Evolutionary conservation across 2,113 vertebrate genomes (phyloP).

Genomic region (Passer domesticus): DNA sequence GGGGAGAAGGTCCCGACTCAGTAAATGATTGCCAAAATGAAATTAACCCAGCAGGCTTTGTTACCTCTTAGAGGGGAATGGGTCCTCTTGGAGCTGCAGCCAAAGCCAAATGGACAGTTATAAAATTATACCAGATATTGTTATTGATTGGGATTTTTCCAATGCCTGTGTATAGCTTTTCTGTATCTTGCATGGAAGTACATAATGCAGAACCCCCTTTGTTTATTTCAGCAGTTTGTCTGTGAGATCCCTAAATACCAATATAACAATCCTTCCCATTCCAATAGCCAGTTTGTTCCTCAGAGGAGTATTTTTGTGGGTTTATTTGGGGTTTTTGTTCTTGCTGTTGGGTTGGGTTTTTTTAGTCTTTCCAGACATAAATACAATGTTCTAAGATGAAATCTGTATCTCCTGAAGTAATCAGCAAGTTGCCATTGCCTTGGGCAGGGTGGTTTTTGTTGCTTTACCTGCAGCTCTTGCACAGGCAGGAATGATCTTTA

Average conservation of each 20-base stretch:
- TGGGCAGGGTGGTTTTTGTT: too few species aligned
- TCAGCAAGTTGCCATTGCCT: not conserved
- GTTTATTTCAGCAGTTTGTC: not conserved
- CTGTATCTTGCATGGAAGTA: accelerated
- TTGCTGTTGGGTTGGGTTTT: accelerated
- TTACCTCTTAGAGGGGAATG: not conserved
- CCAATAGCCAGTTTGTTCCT: not conserved
- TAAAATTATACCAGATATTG: not conserved
- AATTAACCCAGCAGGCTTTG: not conserved
- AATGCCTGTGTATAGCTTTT: not conserved
- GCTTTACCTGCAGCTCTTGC: not conserved
- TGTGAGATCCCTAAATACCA: not conserved
- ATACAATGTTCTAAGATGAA: not conserved
- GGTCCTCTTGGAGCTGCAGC: not conserved
- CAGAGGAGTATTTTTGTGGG: not conserved
- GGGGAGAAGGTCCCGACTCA: not conserved
- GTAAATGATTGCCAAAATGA: not conserved
- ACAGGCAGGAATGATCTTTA: not conserved
- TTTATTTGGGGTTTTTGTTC: not conserved
- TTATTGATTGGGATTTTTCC: not conserved
- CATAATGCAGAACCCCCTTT: accelerated
- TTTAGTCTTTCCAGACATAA: not conserved
- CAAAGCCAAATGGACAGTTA: not conserved
- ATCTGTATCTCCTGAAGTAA: not conserved
- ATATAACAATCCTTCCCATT: not conserved